These are phyloP conservation scores for Coelopa pilipes DNA, from an alignment of 2,888 invertebrate species.

Conservation along the genomic window DNA sequence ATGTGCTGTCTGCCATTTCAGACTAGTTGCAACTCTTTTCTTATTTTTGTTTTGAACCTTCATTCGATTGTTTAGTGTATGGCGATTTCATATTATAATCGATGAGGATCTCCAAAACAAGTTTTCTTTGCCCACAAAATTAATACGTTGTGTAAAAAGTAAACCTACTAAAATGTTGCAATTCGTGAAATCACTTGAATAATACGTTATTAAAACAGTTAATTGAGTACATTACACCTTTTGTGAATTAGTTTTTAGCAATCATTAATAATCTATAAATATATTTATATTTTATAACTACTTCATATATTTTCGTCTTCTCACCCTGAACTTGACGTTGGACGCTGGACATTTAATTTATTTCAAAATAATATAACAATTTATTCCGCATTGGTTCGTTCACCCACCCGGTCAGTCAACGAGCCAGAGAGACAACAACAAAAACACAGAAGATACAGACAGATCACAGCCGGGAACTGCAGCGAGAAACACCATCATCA, in stretches of 20 bases:
- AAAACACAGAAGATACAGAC: slow-evolving; percentile 25
- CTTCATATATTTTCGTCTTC: not conserved
- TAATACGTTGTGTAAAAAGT: too few relatives aligned
- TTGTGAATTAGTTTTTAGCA: not conserved
- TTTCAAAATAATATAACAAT: slow-evolving; percentile 38
- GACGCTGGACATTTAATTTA: slow-evolving; percentile 55
- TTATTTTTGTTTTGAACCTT: too few relatives aligned
- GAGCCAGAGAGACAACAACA: slow-evolving; percentile 23
- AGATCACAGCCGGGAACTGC: slow-evolving; percentile 3
- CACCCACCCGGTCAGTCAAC: slow-evolving; percentile 38
- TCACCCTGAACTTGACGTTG: slow-evolving; percentile 57
- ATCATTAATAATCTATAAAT: not conserved
- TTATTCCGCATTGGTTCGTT: slow-evolving; percentile 39
- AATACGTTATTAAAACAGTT: not conserved
- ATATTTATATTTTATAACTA: not conserved
- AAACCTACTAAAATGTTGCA: not conserved
- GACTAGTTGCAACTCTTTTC: too few relatives aligned
- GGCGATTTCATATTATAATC: too few relatives aligned
- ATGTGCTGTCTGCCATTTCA: too few relatives aligned
- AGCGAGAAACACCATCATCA: slow-evolving; percentile 5
- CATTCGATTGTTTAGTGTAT: too few relatives aligned
- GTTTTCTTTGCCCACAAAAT: too few relatives aligned
- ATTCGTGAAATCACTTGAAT: not conserved
- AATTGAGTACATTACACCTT: not conserved
- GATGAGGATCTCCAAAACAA: too few relatives aligned